These are phyloP conservation scores for Meiosimyza decipiens DNA, from an alignment of 2,888 invertebrate genomes.

Conservation along the genomic window DNA sequence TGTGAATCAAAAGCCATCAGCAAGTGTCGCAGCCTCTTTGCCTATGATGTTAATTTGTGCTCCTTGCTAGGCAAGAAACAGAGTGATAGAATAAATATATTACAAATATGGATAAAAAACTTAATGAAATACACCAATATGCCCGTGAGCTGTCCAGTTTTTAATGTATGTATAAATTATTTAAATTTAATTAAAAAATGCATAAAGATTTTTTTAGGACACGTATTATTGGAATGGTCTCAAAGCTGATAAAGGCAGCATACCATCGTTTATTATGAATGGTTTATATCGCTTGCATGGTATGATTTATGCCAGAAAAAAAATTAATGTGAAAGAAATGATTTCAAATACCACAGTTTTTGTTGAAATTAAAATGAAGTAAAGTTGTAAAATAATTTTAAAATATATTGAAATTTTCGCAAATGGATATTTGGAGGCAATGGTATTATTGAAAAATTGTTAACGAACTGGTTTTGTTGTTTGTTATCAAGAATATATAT, in stretches of 20 bases:
- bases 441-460: too few relatives aligned
- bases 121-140: constrained; percentile 50
- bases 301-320: constrained; percentile 27
- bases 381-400: too few relatives aligned
- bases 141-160: constrained; percentile 47
- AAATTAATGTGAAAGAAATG: not conserved
- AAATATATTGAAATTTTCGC: too few relatives aligned
- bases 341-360: not conserved
- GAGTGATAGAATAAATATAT: constrained; percentile 41
- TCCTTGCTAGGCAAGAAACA: constrained; percentile 39
- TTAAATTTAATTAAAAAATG: not conserved
- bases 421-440: too few relatives aligned
- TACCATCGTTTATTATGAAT: constrained; percentile 25
- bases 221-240: constrained; percentile 33
- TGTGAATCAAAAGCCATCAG: too few relatives aligned
- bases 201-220: constrained; percentile 24
- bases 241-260: constrained; percentile 12
- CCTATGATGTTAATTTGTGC: constrained; percentile 50
- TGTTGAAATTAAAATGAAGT: too few relatives aligned
- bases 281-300: constrained; percentile 29
- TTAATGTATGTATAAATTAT: constrained; percentile 35
- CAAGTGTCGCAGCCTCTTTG: constrained; percentile 49
- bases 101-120: constrained; percentile 45
- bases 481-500: too few relatives aligned
- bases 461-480: too few relatives aligned